These are phyloP conservation scores for Novumbra hubbsi DNA, from an alignment of 2,797 vertebrate genomes.

Conservation along the genomic window DNA sequence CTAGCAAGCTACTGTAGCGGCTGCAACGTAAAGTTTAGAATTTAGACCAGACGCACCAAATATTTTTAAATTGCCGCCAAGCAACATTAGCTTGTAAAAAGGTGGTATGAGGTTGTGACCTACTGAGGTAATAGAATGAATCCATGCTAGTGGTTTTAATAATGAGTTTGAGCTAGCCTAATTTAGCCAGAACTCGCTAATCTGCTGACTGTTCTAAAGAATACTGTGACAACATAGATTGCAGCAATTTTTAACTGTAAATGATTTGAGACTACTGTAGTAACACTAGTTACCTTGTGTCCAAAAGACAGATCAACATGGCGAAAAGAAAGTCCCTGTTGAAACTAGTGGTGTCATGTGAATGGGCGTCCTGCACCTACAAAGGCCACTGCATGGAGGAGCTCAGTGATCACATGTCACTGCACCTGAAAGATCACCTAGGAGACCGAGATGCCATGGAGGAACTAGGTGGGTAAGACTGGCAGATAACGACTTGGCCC, in stretches of 20 bases:
- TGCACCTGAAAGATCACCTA: conserved; percentile 68
- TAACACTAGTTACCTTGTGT: not conserved
- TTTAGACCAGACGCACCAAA: not conserved
- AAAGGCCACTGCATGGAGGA: conserved; percentile 67
- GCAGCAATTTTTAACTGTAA: not conserved
- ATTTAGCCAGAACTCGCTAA: not conserved
- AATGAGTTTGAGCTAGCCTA: not conserved
- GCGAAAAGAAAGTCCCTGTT: conserved; percentile 62
- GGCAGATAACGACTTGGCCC: not conserved
- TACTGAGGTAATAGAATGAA: not conserved
- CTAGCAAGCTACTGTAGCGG: not conserved
- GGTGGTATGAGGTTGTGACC: not conserved
- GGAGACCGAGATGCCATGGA: conserved; percentile 76
- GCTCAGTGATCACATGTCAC: conserved; percentile 70
- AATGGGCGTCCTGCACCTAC: conserved; percentile 71
- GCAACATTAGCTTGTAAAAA: not conserved
- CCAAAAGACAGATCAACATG: conserved; percentile 46
- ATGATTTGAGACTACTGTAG: not conserved
- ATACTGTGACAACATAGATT: not conserved
- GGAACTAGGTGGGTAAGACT: conserved; percentile 71
- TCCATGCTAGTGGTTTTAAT: not conserved
- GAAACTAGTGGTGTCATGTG: conserved; percentile 63
- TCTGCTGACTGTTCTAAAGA: not conserved
- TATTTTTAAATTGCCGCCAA: not conserved
- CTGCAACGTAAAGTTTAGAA: not conserved